A percentile compares a stretch with the other conserved stretches of the same genome.
Evolutionary conservation across 2,113 vertebrate species (phyloP).

Genomic region (Xiphophorus hellerii): DNA sequence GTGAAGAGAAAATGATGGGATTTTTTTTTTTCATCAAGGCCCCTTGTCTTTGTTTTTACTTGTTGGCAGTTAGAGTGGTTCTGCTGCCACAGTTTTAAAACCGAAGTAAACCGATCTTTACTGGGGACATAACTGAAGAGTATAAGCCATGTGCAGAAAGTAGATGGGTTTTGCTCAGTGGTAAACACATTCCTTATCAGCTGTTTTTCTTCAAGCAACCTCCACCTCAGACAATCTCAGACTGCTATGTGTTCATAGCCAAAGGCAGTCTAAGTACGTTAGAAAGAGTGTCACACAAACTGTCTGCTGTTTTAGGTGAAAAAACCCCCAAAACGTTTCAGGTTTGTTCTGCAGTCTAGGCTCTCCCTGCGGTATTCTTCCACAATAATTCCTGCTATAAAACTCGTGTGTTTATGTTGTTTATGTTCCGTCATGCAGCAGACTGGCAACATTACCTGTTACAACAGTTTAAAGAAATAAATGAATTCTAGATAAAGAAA

Average conservation of each 20-base stretch:
- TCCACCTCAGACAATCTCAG: conserved; percentile 20
- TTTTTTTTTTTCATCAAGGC: conserved; percentile 50
- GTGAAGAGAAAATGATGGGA: conserved; percentile 36
- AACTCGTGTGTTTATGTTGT: background rate
- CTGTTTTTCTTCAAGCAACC: conserved; percentile 32
- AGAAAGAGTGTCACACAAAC: conserved; percentile 16
- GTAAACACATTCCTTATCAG: conserved; percentile 46
- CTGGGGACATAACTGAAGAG: conserved; percentile 21
- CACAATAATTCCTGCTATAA: background rate
- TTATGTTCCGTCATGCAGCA: background rate
- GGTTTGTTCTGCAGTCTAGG: conserved; percentile 6
- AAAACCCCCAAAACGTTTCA: conserved; percentile 4
- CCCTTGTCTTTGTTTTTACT: conserved; percentile 25
- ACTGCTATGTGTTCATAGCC: conserved; percentile 15
- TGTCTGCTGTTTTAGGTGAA: conserved; percentile 16
- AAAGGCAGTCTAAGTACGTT: conserved; percentile 37
- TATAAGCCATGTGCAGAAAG: conserved; percentile 21
- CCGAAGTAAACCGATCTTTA: conserved; percentile 39
- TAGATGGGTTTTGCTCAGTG: conserved; percentile 13
- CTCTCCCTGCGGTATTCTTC: conserved; percentile 39
- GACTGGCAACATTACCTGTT: background rate
- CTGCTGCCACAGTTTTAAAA: conserved; percentile 47
- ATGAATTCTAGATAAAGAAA: background rate
- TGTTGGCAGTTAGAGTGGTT: conserved; percentile 12
- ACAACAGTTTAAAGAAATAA: background rate